phyloP scores from a whole-genome alignment of 2,113 vertebrate species.

The Procavia capensis region DNA sequence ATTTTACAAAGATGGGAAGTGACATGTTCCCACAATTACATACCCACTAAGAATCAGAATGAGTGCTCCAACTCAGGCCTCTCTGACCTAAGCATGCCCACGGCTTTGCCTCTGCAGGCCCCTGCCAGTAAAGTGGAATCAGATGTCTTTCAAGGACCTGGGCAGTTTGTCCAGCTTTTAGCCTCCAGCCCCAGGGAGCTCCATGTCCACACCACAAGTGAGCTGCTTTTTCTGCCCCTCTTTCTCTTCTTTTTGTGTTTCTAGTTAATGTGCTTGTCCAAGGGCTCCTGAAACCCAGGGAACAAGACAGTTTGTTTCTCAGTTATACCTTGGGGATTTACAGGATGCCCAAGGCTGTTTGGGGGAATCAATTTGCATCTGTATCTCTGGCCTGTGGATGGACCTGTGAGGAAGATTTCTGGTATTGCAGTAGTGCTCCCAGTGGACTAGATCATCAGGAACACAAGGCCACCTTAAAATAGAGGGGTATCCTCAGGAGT shows the following conservation, averaged over 20 bases:
- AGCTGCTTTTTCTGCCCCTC: accelerated
- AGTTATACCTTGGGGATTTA: neutral
- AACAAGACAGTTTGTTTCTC: neutral
- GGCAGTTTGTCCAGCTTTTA: accelerated
- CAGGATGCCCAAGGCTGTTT: neutral
- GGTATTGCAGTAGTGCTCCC: no score
- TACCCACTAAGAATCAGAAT: neutral
- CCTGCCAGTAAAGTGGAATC: neutral
- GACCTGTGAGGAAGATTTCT: neutral
- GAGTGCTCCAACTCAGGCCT: accelerated
- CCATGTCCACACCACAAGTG: neutral
- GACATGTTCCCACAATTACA: neutral
- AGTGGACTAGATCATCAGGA: no score
- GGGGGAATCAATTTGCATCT: neutral
- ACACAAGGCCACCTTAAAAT: neutral
- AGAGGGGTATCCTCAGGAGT: neutral
- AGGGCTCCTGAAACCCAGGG: neutral
- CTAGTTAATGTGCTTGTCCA: neutral
- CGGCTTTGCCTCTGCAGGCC: accelerated
- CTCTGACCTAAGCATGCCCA: accelerated
- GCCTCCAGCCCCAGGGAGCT: neutral
- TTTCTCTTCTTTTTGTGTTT: neutral
- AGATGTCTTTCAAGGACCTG: accelerated
- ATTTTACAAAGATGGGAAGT: neutral
- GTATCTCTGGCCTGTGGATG: accelerated